Evolutionary conservation across 1,140 invertebrate genomes (phyloP), one percentile per base, ranked within the genome.

Genomic region (Neoseiulus cucumeris): DNA sequence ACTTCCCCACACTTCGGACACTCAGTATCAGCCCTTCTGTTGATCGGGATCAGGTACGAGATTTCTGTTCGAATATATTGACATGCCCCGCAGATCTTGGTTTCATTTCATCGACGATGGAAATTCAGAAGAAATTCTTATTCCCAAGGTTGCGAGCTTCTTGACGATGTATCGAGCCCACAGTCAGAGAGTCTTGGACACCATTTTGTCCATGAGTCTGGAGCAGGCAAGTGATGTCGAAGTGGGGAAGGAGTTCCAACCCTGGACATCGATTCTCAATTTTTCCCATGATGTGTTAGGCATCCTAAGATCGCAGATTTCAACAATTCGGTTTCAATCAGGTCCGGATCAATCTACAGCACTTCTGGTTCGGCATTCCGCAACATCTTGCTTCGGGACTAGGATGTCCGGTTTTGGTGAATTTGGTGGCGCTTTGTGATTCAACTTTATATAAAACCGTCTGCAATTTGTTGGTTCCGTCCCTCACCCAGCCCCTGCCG

Each of bases 301-400:
- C n/a, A n/a, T n/a, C n/a, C n/a, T n/a, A n/a, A n/a, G n/a, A 29
- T 1, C 2, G 18, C 7, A 45, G 17, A 39, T 64, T 18, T 69
- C 18, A 14, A 25, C 14, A 12, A 68, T 30, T 42, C 7, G 17
- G 17, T 66, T 68, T 64, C 59, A 64, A 69, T n/a, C 69, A 80
- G 79, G 75, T 81, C 7, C 78, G 80, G 68, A 79, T 73, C 68
- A 77, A 80, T 69, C 68, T 81, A 18, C 68, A 79, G 1, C 78
- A 81, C 68, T 81, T 81, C 70, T 81, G 80, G 80, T 78, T 80
- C 71, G 79, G 78, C 4, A 79, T 81, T 74, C 80, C 80, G 14
- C 70, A 70, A 12, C 79, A 80, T 72, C 74, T 81, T 20, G 68
- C 74, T 2, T 73, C 76, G 18, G 73, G 80, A 7, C 69, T 81